Base-by-base conservation (phyloP, 2,113 vertebrate genomes). In the Engystomops pustulosus region DNA sequence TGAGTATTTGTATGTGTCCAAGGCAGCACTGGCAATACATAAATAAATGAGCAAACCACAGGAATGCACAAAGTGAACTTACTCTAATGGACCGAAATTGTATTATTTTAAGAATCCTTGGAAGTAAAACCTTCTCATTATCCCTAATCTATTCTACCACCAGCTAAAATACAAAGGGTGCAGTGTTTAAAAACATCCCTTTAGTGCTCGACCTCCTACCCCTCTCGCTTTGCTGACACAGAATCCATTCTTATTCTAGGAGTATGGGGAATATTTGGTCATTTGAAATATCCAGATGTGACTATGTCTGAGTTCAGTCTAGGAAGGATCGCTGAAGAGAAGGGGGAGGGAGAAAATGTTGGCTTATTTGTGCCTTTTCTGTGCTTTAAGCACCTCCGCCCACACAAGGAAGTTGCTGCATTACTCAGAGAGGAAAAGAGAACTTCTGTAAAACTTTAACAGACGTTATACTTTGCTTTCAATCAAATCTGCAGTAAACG, bases 321-420 rank as follows among this genome's bases (percentile, higher is more conserved):
- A 70, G 78, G 45, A 81, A 80, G 79, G 7, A 49, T 60, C 79
- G 51, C 27, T 14, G 0, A 36, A 23, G 17, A 76, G 78, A 47
- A 49, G 55, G 55, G 79, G 79, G 65, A 68, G 79, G 79, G 65
- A 47, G n/a, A 20, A 67, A 47, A 67, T 67, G 27, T 80, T 80
- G 58, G 47, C 79, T 53, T 81, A 51, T 68, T 69, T 68, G 65
- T 69, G 44, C 32, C 53, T 51, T 69, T 81, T 70, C 23, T 36
- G 36, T 53, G 65, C 65, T 80, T 53, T 51, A 81, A 53, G 81
- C 70, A 62, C 53, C 70, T 49, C 87, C 91, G 90, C 93, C 92
- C 91, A 93, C 92, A 92, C 87, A 90, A 94, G 94, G 94, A 95
- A 94, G 93, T 94, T 92, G 92, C 92, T 93, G 88, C 87, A 88